phyloP scores from a whole-genome alignment of 2,113 vertebrate genomes.

The Rousettus leschenaultii region DNA sequence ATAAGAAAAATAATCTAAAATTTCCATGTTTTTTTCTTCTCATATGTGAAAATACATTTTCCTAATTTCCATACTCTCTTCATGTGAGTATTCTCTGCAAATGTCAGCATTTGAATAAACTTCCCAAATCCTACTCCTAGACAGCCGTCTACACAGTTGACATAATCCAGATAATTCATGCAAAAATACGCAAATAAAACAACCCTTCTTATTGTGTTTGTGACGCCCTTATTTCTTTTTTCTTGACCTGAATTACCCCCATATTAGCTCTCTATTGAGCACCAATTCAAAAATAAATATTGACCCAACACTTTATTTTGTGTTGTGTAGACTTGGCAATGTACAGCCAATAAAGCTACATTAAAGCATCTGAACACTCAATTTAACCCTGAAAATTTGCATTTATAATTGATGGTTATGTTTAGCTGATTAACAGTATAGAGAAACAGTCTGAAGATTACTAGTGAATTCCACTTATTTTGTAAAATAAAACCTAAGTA shows the following conservation, averaged over 20 bases:
- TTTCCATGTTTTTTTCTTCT: neutral
- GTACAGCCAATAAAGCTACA: constrained; percentile 72
- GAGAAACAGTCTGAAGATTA: constrained; percentile 76
- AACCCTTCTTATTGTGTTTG: constrained; percentile 44
- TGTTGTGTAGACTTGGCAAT: constrained; percentile 69
- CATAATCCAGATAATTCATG: constrained; percentile 68
- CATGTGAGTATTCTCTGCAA: constrained; percentile 53
- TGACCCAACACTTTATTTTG: constrained; percentile 73
- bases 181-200: constrained; percentile 63
- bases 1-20: constrained; percentile 35
- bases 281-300: constrained; percentile 74
- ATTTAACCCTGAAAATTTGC: constrained; percentile 76
- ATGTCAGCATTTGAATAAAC: constrained; percentile 71
- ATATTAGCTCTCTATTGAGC: constrained; percentile 54
- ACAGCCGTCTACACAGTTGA: constrained; percentile 67
- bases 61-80: constrained; percentile 49
- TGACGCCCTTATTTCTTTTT: constrained; percentile 61
- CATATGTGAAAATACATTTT: constrained; percentile 48
- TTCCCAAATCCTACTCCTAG: constrained; percentile 39
- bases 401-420: constrained; percentile 76
- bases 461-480: constrained; percentile 73
- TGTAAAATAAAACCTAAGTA: constrained; percentile 73
- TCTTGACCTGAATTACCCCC: constrained; percentile 69
- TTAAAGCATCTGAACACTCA: constrained; percentile 66
- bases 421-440: constrained; percentile 77